phyloP scores from a whole-genome alignment of 2,888 invertebrate species.

The Choristoneura rosaceana region DNA sequence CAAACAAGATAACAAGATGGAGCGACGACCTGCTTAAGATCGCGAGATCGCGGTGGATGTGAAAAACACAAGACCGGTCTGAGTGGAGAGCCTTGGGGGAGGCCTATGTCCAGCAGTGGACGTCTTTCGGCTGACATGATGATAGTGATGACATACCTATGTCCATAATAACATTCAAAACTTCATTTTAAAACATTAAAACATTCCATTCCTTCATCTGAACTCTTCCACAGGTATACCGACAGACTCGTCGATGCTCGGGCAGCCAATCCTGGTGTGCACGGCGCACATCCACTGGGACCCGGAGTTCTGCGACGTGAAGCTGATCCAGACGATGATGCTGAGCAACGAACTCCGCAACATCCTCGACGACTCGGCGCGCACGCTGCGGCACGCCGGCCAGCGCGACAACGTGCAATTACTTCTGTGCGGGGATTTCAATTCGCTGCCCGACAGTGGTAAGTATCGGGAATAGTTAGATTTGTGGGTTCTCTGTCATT shows the following conservation, averaged over 20 bases:
- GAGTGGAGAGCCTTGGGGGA: no score
- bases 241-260: conserved; percentile 90
- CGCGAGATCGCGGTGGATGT: no score
- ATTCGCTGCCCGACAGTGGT: conserved; percentile 98
- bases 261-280: conserved; percentile 96
- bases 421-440: conserved; percentile 98
- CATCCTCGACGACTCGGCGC: conserved; percentile 94
- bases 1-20: no score
- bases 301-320: conserved; percentile 99
- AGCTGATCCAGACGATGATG: conserved; percentile 99
- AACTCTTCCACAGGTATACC: conserved; percentile 85
- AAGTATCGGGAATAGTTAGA: conserved; percentile 44
- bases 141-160: no score
- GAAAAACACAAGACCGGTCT: no score
- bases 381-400: conserved; percentile 90
- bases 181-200: no score
- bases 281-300: conserved; percentile 99
- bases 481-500: no score
- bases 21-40: no score
- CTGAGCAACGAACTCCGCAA: conserved; percentile 96
- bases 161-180: no score
- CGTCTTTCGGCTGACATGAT: no score
- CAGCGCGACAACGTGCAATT: conserved; percentile 94
- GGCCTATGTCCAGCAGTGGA: no score
- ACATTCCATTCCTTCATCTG: background rate